Base-by-base conservation (phyloP, 2,888 invertebrate species). In the Oxytorus armatus region DNA sequence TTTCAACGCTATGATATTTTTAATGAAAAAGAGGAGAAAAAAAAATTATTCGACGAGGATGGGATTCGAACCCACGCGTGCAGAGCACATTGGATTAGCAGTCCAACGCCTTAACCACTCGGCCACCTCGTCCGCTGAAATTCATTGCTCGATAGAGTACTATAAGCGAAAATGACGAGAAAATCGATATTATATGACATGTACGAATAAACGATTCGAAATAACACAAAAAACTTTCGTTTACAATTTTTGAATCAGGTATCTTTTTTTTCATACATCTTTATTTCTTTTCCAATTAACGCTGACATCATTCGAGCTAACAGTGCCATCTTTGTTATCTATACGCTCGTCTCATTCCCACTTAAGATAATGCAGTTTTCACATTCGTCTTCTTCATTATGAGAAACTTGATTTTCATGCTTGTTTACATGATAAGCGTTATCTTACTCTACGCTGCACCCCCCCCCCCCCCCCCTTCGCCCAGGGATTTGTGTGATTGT, bases 51-150 rank as follows among this genome's bases (percentile, higher is more conserved):
- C 91, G 91, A 91, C 91, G 91, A 91, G 91, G 91, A 91, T 91
- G 91, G 91, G 91, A 92, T 92, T 92, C 91, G 91, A 92, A 92
- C 92, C 92, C 92, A 92, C 92, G 92, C 92, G 92, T 92, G 92
- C 92, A 92, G 92, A 91, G 92, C 92, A 92, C 92, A 92, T 92
- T 92, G 92, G 92, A 92, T 92, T 92, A 92, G 92, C 92, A 92
- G 92, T 92, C 92, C 92, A 92, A 92, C 92, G 92, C 92, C 92
- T 92, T 92, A 92, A 92, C 92, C 92, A 92, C 92, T 92, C 92
- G 92, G 79, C 79, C 79, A 80, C 79, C 79, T 80, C 79, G 79
- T 66, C 49, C 51, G 70, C 21, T 72, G 39, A 49, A 14, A 8
- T 8, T 1, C 7, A 3, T 47, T 11, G 49, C 49, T 33, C 49